phyloP scores from a whole-genome alignment of 2,113 vertebrate species.

The Pomatorhinus ruficollis region DNA sequence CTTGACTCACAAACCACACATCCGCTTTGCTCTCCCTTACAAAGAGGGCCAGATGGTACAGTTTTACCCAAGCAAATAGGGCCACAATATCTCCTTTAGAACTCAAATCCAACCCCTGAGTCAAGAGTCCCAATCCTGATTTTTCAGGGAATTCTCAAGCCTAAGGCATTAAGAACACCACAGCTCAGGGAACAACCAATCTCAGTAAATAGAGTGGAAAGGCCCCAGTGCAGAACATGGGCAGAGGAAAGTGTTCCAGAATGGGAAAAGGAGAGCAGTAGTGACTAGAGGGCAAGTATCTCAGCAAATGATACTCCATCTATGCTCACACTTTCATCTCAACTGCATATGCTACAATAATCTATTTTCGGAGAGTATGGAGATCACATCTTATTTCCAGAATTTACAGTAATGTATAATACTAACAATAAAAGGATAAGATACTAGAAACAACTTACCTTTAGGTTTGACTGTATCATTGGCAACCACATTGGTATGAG shows the following conservation, averaged over 20 bases:
- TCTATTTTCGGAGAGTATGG: neutral
- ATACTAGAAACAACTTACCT: conserved; percentile 77
- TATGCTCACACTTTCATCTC: neutral
- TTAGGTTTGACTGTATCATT: conserved; percentile 98
- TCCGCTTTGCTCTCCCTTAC: neutral
- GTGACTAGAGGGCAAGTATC: neutral
- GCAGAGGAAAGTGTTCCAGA: neutral
- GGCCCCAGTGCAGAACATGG: fast-evolving
- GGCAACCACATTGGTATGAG: conserved; percentile 99
- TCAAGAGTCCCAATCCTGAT: neutral
- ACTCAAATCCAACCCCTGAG: neutral
- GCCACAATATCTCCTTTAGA: neutral
- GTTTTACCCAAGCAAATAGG: neutral
- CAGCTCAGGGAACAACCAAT: neutral
- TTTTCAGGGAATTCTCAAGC: neutral
- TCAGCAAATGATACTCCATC: neutral
- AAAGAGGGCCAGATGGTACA: neutral
- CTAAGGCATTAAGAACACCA: neutral
- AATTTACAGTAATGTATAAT: neutral
- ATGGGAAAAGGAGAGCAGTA: neutral
- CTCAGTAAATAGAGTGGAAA: neutral
- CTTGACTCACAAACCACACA: neutral
- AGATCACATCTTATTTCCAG: neutral
- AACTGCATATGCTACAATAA: neutral
- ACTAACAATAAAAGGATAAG: neutral